Evolutionary conservation across 1,140 invertebrate species (phyloP).

Genomic region (Metopolophium dirhodum): DNA sequence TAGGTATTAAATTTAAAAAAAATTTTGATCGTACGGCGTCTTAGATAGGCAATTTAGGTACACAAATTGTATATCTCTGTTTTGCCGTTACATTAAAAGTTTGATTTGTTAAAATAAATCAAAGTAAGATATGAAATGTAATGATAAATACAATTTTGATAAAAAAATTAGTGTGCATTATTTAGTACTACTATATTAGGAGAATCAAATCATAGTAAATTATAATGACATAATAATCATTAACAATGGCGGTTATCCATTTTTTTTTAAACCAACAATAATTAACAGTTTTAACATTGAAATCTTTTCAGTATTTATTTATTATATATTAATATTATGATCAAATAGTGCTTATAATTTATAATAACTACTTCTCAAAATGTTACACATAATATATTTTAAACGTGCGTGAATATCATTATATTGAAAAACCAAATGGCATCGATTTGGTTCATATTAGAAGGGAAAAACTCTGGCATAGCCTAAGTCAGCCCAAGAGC

Average conservation of each 20-base stretch:
- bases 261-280: not conserved
- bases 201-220: too few species aligned
- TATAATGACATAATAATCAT: not conserved
- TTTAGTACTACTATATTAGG: too few species aligned
- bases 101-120: not conserved
- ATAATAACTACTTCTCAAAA: too few species aligned
- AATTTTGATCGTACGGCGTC: not conserved
- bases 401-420: not conserved
- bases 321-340: not conserved
- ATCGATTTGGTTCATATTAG: not conserved
- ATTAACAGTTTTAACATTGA: not conserved
- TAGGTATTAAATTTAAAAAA: too few species aligned
- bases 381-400: not conserved
- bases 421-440: not conserved
- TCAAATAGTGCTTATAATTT: too few species aligned
- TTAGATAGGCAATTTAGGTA: not conserved
- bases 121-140: not conserved
- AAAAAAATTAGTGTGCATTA: not conserved
- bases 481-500: not conserved
- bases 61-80: not conserved
- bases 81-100: not conserved
- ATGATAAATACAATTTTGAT: not conserved
- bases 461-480: not conserved
- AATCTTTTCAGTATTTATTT: not conserved
- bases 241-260: not conserved